Conservation (phyloP, 2,888 invertebrate species). For the Microplitis manilae region DNA sequence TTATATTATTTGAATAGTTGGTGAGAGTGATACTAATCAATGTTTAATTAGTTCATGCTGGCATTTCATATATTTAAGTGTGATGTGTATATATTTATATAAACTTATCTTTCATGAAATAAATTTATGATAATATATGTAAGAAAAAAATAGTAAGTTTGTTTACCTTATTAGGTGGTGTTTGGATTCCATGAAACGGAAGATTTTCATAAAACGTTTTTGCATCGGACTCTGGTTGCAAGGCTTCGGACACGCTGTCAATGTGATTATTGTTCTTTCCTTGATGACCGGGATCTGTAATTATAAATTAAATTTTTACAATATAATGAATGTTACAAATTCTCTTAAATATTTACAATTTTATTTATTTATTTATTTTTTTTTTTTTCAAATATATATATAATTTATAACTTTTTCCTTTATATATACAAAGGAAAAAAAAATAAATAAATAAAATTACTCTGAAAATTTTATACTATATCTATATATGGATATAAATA, state of each 20-base stretch:
- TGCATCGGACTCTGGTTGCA: constrained; percentile 82
- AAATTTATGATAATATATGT: no score
- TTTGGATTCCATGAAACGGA: constrained; percentile 94
- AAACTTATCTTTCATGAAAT: no score
- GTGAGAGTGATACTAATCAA: no score
- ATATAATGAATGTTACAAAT: background rate
- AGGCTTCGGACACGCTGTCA: constrained; percentile 76
- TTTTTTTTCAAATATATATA: background rate
- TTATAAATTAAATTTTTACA: constrained; percentile 40
- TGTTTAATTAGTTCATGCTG: no score
- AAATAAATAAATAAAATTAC: no score
- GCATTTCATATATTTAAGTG: no score
- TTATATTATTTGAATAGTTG: no score
- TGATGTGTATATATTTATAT: no score
- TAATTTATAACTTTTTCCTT: no score
- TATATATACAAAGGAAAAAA: no score
- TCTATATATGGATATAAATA: no score
- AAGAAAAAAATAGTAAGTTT: background rate
- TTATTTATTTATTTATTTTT: background rate
- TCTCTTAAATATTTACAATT: background rate
- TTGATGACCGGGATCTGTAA: constrained; percentile 68
- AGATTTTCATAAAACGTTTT: constrained; percentile 93
- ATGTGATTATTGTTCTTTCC: constrained; percentile 68
- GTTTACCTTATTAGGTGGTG: constrained; percentile 92
- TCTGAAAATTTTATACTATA: no score